phyloP scores from a whole-genome alignment of 2,113 vertebrate genomes.

The Formicarius rufipectus region DNA sequence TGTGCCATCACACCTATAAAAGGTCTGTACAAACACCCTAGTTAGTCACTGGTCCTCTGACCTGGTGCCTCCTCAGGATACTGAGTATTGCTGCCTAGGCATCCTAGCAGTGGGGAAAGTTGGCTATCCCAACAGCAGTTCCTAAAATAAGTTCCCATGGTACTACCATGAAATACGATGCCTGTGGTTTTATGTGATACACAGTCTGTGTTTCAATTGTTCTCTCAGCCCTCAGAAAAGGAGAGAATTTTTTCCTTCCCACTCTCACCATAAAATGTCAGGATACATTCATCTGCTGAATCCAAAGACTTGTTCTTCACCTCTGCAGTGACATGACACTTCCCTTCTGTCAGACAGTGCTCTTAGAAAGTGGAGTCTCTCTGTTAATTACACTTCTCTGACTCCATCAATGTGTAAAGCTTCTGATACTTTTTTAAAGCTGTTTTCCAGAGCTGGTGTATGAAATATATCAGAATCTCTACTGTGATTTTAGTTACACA shows the following conservation, averaged over 20 bases:
- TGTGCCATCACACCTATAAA: neutral
- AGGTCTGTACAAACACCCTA: neutral
- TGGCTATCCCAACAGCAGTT: neutral
- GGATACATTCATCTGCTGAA: neutral
- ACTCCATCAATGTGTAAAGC: neutral
- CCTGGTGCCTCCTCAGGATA: neutral
- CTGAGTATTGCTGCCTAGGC: neutral
- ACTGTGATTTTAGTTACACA: neutral
- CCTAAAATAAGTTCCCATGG: neutral
- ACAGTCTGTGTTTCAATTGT: neutral
- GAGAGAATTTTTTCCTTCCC: neutral
- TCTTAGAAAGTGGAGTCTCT: neutral
- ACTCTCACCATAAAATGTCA: accelerated
- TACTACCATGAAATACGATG: neutral
- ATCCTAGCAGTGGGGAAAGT: neutral
- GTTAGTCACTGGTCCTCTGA: neutral
- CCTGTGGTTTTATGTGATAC: accelerated
- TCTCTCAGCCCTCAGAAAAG: neutral
- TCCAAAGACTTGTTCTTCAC: neutral
- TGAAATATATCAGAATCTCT: neutral
- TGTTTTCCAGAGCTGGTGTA: neutral
- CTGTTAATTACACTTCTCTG: neutral
- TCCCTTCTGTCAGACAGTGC: neutral
- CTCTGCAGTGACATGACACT: neutral
- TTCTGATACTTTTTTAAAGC: neutral